Evolutionary conservation across 2,888 invertebrate genomes (phyloP).

Genomic region (Drosophila ochracea): DNA sequence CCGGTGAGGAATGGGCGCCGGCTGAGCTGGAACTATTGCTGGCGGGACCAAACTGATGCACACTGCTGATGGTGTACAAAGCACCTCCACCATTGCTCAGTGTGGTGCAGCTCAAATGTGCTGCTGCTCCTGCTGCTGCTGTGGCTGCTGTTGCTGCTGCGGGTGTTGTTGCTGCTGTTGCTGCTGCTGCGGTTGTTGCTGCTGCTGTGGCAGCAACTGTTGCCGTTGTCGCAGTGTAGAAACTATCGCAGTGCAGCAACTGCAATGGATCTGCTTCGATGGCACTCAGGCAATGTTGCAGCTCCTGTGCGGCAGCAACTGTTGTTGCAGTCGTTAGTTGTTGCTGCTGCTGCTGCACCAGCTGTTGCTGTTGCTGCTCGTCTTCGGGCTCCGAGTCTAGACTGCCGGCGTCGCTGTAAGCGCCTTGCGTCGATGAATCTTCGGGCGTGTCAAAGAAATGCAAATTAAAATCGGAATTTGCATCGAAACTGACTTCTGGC

Average conservation of each 20-base stretch:
- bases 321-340: constrained; percentile 26
- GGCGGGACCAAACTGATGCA: constrained; percentile 83
- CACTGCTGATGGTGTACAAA: constrained; percentile 83
- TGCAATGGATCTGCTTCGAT: constrained; percentile 77
- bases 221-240: constrained; percentile 46
- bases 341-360: constrained; percentile 34
- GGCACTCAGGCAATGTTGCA: constrained; percentile 71
- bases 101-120: constrained; percentile 63
- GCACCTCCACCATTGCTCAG: constrained; percentile 84
- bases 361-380: constrained; percentile 35
- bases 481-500: constrained; percentile 89
- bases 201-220: constrained; percentile 43
- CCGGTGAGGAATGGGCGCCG: constrained; percentile 70
- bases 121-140: constrained; percentile 50
- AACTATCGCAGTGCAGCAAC: constrained; percentile 70
- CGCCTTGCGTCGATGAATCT: constrained; percentile 89
- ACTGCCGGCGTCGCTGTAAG: constrained; percentile 88
- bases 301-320: constrained; percentile 39
- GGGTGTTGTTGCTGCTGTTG: constrained; percentile 35
- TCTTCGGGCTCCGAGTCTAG: constrained; percentile 86
- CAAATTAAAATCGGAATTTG: constrained; percentile 92
- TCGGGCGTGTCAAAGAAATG: constrained; percentile 92
- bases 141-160: constrained; percentile 31
- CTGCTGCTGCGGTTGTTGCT: constrained; percentile 20
- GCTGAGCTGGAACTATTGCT: constrained; percentile 71